Conservation (phyloP, 2,113 vertebrate genomes). For the Hiodon tergisus region DNA sequence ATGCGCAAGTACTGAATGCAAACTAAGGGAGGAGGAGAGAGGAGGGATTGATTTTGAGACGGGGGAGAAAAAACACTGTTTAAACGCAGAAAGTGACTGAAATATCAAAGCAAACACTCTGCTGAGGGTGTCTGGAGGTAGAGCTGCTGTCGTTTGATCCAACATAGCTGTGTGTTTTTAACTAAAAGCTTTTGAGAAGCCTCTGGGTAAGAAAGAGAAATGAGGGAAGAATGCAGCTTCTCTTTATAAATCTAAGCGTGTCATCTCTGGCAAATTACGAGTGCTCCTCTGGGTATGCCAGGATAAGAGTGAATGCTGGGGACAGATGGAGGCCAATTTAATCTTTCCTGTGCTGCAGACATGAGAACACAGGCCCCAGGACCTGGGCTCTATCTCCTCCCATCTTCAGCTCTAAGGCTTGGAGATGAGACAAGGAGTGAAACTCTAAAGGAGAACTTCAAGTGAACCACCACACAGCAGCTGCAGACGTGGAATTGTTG, state of each 20-base stretch:
- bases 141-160: constrained; percentile 51
- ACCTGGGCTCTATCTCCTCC: constrained; percentile 7
- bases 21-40: constrained; percentile 19
- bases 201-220: constrained; percentile 42
- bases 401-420: constrained; percentile 22
- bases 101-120: constrained; percentile 53
- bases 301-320: constrained; percentile 17
- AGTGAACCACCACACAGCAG: constrained; percentile 30
- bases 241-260: constrained; percentile 37
- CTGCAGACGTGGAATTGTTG: constrained; percentile 1
- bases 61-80: constrained; percentile 28
- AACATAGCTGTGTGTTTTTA: constrained; percentile 48
- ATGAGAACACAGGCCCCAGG: neutral
- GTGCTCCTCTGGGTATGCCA: constrained; percentile 45
- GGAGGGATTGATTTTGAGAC: constrained; percentile 34
- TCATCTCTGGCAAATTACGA: constrained; percentile 51
- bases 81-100: constrained; percentile 50
- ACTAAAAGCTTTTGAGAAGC: constrained; percentile 58
- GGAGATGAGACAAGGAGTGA: constrained; percentile 18
- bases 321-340: constrained; percentile 1
- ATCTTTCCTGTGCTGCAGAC: neutral
- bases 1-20: constrained; percentile 17
- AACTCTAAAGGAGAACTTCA: constrained; percentile 25
- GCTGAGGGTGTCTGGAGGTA: constrained; percentile 43
- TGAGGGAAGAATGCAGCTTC: constrained; percentile 40